Percentiles rank a stretch among this genome's conserved stretches.
Evolutionary conservation across 2,888 invertebrate genomes (phyloP).

Genomic region (Pterostichus madidus): DNA sequence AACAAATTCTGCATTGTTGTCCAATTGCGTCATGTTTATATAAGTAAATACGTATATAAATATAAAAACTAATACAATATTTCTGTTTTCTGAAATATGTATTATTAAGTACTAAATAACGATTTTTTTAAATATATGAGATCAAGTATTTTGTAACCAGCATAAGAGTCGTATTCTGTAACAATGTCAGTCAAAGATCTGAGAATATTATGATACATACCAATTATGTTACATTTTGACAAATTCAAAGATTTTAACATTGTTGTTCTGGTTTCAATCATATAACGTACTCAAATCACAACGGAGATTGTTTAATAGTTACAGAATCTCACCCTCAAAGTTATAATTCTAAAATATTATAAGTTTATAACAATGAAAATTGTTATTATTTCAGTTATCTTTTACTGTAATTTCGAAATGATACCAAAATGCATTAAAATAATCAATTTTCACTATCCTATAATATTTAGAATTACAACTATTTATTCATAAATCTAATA

Average conservation of each 20-base stretch:
- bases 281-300: too few relatives aligned
- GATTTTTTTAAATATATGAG: neutral
- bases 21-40: constrained; percentile 41
- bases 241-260: too few relatives aligned
- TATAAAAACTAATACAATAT: constrained; percentile 1
- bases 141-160: neutral
- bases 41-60: neutral
- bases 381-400: neutral
- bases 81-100: too few relatives aligned
- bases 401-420: neutral
- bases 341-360: constrained; percentile 12
- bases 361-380: neutral
- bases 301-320: too few relatives aligned
- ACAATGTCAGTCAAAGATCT: too few relatives aligned
- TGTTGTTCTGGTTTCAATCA: too few relatives aligned
- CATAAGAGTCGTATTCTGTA: too few relatives aligned
- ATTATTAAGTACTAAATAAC: neutral
- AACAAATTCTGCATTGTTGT: constrained; percentile 5
- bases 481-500: neutral
- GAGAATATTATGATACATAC: too few relatives aligned
- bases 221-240: too few relatives aligned
- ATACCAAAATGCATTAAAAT: neutral
- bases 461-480: neutral
- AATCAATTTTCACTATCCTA: neutral
- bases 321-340: too few relatives aligned